These are phyloP conservation scores for Galerucella calmariensis DNA, from an alignment of 2,888 invertebrate species.

Conservation along the genomic window DNA sequence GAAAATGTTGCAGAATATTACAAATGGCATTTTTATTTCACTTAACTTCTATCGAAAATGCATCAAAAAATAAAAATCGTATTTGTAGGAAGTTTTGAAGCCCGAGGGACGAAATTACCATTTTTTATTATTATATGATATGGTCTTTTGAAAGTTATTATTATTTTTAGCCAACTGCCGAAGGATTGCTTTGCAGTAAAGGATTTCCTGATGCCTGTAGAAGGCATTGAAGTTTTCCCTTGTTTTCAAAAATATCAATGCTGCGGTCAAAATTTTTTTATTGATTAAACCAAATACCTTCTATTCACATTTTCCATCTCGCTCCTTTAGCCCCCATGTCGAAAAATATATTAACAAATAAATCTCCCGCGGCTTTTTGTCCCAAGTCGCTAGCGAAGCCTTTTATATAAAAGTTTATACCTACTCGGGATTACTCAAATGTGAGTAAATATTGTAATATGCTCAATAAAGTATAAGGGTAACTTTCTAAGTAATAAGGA, in stretches of 20 bases:
- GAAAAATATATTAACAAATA: background rate
- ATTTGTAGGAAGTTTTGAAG: too few relatives aligned
- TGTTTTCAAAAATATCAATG: too few relatives aligned
- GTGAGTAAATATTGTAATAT: background rate
- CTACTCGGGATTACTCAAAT: background rate
- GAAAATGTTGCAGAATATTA: slow-evolving; percentile 8
- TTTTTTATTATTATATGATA: too few relatives aligned
- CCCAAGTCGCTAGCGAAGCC: background rate
- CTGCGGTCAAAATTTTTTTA: too few relatives aligned
- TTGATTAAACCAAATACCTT: too few relatives aligned
- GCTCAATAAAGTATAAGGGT: background rate
- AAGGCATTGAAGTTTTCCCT: too few relatives aligned
- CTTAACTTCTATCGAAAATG: background rate
- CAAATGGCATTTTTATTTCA: background rate
- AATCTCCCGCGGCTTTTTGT: background rate
- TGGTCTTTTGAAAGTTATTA: too few relatives aligned
- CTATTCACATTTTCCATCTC: background rate
- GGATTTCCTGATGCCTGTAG: too few relatives aligned
- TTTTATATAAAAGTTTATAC: background rate
- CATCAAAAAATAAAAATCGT: background rate
- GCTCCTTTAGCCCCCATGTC: background rate
- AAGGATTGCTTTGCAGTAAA: too few relatives aligned
- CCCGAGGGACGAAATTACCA: too few relatives aligned
- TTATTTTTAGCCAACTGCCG: too few relatives aligned
- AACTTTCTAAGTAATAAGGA: background rate